Evolutionary conservation across 1,140 invertebrate genomes (phyloP).

Genomic region (Cataglyphis hispanica): DNA sequence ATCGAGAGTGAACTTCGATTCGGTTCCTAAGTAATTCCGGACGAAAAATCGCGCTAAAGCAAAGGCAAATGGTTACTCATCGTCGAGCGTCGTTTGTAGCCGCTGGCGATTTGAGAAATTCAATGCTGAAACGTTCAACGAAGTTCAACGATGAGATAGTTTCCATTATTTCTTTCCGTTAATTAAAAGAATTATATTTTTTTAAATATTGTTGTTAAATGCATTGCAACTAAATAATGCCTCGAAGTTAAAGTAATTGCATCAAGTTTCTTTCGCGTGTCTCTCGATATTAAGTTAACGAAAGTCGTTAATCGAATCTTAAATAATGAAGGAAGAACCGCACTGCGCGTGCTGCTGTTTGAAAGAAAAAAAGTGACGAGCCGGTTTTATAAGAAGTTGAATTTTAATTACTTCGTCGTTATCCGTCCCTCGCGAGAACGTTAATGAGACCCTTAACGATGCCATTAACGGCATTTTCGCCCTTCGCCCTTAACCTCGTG

Average conservation of each 20-base stretch:
- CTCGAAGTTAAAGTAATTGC: not conserved
- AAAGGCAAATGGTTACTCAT: slow-evolving; percentile 23
- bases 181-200: not conserved
- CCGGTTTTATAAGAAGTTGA: slow-evolving; percentile 46
- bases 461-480: slow-evolving; percentile 58
- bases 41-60: slow-evolving; percentile 38
- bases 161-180: not conserved
- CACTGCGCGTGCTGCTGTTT: slow-evolving; percentile 8
- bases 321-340: not conserved
- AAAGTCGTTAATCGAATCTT: not conserved
- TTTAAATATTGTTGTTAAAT: not conserved
- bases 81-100: slow-evolving; percentile 5
- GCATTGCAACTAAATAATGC: not conserved
- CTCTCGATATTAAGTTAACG: not conserved
- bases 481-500: slow-evolving; percentile 48
- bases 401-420: slow-evolving; percentile 61
- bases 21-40: slow-evolving; percentile 41
- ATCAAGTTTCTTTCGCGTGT: not conserved
- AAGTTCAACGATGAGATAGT: not conserved
- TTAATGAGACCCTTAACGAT: slow-evolving; percentile 62
- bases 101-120: not conserved
- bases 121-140: not conserved
- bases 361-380: slow-evolving; percentile 40
- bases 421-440: slow-evolving; percentile 45
- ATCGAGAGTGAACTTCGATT: slow-evolving; percentile 41